A percentile compares a stretch with the other conserved stretches of the same genome.
Evolutionary conservation across 2,888 invertebrate species (phyloP).

Genomic region (Glomeris marginata): DNA sequence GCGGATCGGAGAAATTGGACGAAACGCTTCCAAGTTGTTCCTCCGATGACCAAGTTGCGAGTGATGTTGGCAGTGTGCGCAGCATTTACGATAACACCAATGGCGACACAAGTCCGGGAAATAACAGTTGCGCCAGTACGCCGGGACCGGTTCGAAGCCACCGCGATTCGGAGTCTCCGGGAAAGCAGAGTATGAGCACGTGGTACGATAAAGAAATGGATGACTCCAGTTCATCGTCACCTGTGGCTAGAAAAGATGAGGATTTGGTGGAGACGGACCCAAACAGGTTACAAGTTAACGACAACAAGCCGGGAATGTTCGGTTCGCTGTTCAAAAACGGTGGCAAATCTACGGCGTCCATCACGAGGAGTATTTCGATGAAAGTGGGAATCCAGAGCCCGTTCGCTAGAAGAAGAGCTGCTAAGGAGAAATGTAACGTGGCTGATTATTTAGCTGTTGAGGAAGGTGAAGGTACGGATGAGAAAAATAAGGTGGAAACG

Average conservation of each 20-base stretch:
- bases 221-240: too few species aligned
- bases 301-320: slow-evolving; percentile 4
- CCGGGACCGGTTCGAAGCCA: slow-evolving; percentile 1
- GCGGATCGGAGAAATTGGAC: not conserved
- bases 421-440: slow-evolving; percentile 2
- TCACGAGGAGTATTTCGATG: slow-evolving; percentile 31
- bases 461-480: not conserved
- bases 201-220: slow-evolving; percentile 9
- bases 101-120: not conserved
- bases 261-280: too few species aligned
- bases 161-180: not conserved
- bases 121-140: not conserved
- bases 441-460: slow-evolving; percentile 14
- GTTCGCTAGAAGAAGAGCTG: slow-evolving; percentile 4
- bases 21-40: not conserved
- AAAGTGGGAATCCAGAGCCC: slow-evolving; percentile 21
- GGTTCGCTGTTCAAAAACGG: too few species aligned
- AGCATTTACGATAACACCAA: too few species aligned
- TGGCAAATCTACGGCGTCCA: slow-evolving; percentile 23
- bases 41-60: too few species aligned
- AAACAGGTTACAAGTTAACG: not conserved
- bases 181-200: slow-evolving; percentile 1
- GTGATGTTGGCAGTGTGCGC: too few species aligned
- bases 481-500: not conserved
- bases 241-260: too few species aligned